A percentile compares a stretch with the other conserved stretches of the same genome.
These are phyloP conservation scores for Acanthiza pusilla DNA, from an alignment of 2,797 vertebrate genomes.

Conservation along the genomic window DNA sequence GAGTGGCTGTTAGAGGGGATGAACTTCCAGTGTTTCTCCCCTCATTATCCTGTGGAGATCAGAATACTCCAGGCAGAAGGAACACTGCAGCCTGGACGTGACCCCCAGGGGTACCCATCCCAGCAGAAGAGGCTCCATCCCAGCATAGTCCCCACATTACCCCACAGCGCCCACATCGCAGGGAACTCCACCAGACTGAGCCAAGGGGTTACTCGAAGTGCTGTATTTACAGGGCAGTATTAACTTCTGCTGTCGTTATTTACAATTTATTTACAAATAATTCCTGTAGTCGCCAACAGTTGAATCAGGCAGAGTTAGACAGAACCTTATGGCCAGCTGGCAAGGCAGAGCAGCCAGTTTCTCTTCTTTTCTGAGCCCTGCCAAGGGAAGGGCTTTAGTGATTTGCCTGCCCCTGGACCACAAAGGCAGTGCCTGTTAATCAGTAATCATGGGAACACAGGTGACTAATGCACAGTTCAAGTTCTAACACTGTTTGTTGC, in stretches of 20 bases:
- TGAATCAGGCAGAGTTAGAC: not conserved
- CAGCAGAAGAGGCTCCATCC: rapidly evolving
- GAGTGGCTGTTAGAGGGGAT: rapidly evolving
- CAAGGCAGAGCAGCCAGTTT: not conserved
- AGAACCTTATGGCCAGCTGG: not conserved
- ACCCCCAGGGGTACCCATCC: rapidly evolving
- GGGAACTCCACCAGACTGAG: not conserved
- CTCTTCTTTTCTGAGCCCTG: not conserved
- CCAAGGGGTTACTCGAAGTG: not conserved
- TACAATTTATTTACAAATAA: not conserved
- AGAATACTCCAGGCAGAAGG: too few relatives aligned
- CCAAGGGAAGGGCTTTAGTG: not conserved
- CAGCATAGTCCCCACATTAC: rapidly evolving
- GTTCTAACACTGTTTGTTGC: rapidly evolving
- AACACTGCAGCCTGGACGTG: not conserved
- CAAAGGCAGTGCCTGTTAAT: not conserved
- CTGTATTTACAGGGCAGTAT: not conserved
- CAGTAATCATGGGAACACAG: not conserved
- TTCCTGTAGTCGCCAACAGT: not conserved
- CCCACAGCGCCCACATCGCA: rapidly evolving
- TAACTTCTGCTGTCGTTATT: not conserved
- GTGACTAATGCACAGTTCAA: not conserved
- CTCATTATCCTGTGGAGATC: rapidly evolving
- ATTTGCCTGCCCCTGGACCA: not conserved
- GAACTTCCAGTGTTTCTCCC: not conserved